Evolutionary conservation across 2,888 invertebrate species (phyloP), one percentile per base, ranked within the genome.

Genomic region (Furcula furcula): DNA sequence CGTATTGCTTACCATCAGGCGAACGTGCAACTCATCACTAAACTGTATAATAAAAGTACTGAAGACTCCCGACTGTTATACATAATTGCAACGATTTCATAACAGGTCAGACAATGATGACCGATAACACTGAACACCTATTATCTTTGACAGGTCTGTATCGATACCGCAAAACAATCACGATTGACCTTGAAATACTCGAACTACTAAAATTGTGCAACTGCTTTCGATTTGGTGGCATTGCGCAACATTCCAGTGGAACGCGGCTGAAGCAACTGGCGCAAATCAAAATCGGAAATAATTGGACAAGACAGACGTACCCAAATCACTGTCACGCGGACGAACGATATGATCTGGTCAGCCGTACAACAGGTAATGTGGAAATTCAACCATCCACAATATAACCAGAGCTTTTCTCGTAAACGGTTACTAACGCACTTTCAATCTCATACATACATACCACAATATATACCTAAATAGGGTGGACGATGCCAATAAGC

Each of bases 221-320:
- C 36, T 31, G 23, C 21, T 39, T 38, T 31, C 25, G n/a, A 26
- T 26, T n/a, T 14, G 5, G 26, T 26, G 12, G 23, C 29, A 29
- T 56, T 56, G 38, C 42, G 27, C 22, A 54, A 51, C 29, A 36
- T 46, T 56, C 42, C 38, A 44, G 23, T 40, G 29, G 28, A 47
- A 40, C 48, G 33, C 38, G 39, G 30, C 29, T 47, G 29, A 43
- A 43, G 45, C 38, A 52, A 55, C 40, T 45, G 49, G 31, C 34
- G 36, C 51, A 39, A 33, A 54, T 48, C 49, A 44, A 54, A 58
- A 54, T 55, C 46, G 42, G 47, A 42, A 47, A 36, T 62, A 60
- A 62, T 62, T 64, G 60, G 62, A 60, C 55, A 44, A 47, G 54
- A 49, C 49, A 42, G 26, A 36, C 50, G 46, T 42, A 50, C 45